phyloP scores from a whole-genome alignment of 2,888 invertebrate genomes.

The Corbicula japonica region DNA sequence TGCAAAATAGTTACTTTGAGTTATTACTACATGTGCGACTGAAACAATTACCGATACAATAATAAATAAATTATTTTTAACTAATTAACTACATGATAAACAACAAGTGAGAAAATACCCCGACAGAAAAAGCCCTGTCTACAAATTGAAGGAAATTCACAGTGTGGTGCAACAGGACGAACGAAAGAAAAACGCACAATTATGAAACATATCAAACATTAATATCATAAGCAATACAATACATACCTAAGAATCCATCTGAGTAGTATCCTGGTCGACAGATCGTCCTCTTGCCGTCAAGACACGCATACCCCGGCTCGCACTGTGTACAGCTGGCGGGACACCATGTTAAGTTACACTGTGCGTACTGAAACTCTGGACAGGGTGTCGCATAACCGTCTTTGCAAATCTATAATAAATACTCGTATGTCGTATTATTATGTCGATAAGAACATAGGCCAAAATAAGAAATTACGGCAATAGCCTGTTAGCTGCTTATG shows the following conservation, averaged over 20 bases:
- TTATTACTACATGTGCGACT: too few relatives aligned
- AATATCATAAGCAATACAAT: background rate
- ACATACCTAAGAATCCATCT: constrained; percentile 68
- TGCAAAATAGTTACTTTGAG: too few relatives aligned
- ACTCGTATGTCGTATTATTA: too few relatives aligned
- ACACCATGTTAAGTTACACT: constrained; percentile 77
- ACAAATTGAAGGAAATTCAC: background rate
- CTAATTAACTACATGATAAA: too few relatives aligned
- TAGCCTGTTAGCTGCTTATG: too few relatives aligned
- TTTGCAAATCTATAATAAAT: constrained; percentile 72
- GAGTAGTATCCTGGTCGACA: constrained; percentile 77
- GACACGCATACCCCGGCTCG: constrained; percentile 77
- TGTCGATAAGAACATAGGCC: too few relatives aligned
- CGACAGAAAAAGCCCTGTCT: too few relatives aligned
- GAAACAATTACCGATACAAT: too few relatives aligned
- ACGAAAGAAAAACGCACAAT: background rate
- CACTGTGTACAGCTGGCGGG: constrained; percentile 74
- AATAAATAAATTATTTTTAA: too few relatives aligned
- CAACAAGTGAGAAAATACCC: too few relatives aligned
- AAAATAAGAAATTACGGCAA: too few relatives aligned
- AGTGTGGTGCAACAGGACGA: background rate
- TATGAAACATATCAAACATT: too few relatives aligned
- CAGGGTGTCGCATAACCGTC: constrained; percentile 78
- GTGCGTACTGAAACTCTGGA: constrained; percentile 68
- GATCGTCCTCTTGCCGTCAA: constrained; percentile 69